Conservation (phyloP, 2,113 vertebrate species). For the Gasterosteus aculeatus region DNA sequence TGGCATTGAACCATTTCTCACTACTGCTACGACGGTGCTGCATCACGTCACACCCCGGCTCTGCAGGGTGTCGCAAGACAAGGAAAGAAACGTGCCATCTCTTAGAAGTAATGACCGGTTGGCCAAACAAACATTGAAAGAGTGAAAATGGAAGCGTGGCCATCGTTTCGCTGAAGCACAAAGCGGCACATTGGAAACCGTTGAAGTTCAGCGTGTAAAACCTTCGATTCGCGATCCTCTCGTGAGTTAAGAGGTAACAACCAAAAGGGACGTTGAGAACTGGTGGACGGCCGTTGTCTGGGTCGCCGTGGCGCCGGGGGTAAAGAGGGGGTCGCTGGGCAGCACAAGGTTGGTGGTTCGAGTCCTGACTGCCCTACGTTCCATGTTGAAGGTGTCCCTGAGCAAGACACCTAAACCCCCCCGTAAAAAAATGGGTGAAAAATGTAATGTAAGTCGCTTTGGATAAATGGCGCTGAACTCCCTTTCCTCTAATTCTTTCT, state of each 20-base stretch:
- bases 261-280: conserved; percentile 45
- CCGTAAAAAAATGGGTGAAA: no score
- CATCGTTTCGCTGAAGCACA: conserved; percentile 37
- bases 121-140: conserved; percentile 50
- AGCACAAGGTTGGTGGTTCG: no score
- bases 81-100: conserved; percentile 18
- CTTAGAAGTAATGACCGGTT: conserved; percentile 24
- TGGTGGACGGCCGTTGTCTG: conserved; percentile 45
- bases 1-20: not conserved
- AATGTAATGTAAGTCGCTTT: no score
- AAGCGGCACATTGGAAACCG: not conserved
- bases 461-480: conserved; percentile 12
- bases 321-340: no score
- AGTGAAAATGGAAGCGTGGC: conserved; percentile 33
- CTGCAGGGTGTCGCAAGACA: no score
- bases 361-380: no score
- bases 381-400: no score
- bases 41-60: no score
- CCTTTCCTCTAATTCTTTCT: conserved; percentile 24
- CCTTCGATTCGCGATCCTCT: not conserved
- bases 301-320: not conserved
- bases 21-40: no score
- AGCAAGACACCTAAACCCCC: no score
- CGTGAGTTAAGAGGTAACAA: conserved; percentile 38
- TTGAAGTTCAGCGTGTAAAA: no score